Evolutionary conservation across 2,888 invertebrate species (phyloP).

Genomic region (Pogonocherus hispidulus): DNA sequence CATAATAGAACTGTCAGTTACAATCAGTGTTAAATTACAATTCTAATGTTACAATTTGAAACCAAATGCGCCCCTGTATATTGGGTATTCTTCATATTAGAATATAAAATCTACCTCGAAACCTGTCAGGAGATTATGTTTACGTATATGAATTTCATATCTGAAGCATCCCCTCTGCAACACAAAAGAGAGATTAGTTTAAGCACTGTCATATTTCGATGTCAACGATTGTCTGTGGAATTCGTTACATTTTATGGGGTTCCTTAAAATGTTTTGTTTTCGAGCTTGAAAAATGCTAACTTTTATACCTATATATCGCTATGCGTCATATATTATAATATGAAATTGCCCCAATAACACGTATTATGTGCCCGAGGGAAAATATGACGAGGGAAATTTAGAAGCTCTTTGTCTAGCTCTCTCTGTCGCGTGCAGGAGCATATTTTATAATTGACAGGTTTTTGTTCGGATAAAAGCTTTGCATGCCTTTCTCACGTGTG

Average conservation of each 20-base stretch:
- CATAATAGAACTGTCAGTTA: too few species aligned
- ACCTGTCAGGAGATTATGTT: slow-evolving; percentile 59
- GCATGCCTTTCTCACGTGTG: slow-evolving; percentile 7
- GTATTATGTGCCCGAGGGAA: slow-evolving; percentile 39
- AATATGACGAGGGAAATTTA: slow-evolving; percentile 7
- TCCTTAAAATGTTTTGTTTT: slow-evolving; percentile 53
- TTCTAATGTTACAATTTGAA: too few species aligned
- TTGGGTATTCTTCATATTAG: slow-evolving; percentile 28
- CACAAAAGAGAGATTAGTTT: slow-evolving; percentile 59
- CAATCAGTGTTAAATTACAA: too few species aligned
- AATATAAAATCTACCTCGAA: slow-evolving; percentile 42
- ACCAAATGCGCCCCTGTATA: not conserved
- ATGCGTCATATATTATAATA: slow-evolving; percentile 45
- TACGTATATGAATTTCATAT: slow-evolving; percentile 61
- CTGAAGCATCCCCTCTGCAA: slow-evolving; percentile 54
- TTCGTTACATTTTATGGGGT: slow-evolving; percentile 56
- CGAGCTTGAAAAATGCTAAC: slow-evolving; percentile 42
- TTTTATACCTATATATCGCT: slow-evolving; percentile 41
- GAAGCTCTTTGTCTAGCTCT: slow-evolving; percentile 42
- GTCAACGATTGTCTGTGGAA: slow-evolving; percentile 54
- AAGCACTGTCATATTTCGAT: slow-evolving; percentile 56
- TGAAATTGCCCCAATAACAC: slow-evolving; percentile 52
- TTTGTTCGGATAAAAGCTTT: slow-evolving; percentile 26
- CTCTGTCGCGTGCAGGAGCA: slow-evolving; percentile 26
- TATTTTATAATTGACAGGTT: slow-evolving; percentile 49